Evolutionary conservation across 2,113 vertebrate genomes (phyloP).

Genomic region (Thunnus maccoyii): DNA sequence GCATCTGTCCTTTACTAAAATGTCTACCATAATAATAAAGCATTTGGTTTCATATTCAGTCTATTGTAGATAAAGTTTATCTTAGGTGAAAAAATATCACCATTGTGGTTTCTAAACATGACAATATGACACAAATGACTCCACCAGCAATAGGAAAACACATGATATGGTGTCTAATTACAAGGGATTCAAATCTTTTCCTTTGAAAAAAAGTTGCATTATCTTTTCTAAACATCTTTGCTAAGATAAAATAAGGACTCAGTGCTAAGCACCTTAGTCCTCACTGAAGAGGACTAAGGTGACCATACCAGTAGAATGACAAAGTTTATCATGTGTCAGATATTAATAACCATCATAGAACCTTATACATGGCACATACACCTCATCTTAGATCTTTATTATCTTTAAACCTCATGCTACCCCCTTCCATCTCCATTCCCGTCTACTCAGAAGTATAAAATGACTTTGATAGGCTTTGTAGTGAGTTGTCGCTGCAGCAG

Average conservation of each 20-base stretch:
- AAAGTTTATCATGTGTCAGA: background rate
- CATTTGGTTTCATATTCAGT: background rate
- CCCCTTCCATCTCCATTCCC: background rate
- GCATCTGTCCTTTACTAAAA: background rate
- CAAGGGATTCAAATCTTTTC: background rate
- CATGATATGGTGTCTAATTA: background rate
- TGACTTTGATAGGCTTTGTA: constrained; percentile 49
- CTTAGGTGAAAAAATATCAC: background rate
- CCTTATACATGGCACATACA: background rate
- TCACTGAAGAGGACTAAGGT: background rate
- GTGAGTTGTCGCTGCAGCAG: constrained; percentile 25
- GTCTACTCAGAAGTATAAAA: constrained; percentile 27
- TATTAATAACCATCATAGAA: constrained; percentile 28
- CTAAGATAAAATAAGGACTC: too few species aligned
- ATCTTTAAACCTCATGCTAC: background rate
- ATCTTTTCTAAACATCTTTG: background rate
- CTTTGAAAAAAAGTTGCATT: background rate
- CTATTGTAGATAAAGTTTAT: background rate
- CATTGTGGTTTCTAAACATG: background rate
- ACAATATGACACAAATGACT: background rate
- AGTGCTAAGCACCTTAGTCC: too few species aligned
- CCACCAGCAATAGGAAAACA: background rate
- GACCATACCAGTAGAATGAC: background rate
- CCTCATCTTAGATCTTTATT: constrained; percentile 11
- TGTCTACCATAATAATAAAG: background rate